Evolutionary conservation across 2,888 invertebrate genomes (phyloP), one percentile per base, ranked within the genome.

Genomic region (Drosophila cognata): DNA sequence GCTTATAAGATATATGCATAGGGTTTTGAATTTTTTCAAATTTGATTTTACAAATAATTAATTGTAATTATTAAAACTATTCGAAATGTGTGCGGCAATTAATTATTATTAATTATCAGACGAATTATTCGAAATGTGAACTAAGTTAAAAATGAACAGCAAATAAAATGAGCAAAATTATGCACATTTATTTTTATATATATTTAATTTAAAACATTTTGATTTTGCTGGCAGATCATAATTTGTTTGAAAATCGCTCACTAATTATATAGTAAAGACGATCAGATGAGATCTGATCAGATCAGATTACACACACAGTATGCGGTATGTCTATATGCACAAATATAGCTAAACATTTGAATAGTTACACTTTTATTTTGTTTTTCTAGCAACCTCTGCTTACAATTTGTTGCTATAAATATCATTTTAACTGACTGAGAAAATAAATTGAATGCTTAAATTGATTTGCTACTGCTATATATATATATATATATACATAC

Each of bases 1-100:
- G 63, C 82, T 88, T 87, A 70, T 87, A 71, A 73, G 67, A 57
- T 55, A 66, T 71, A 51, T 28, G 25, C 11, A 53, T 41, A 52
- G 28, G 28, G 28, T 38, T 48, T 56, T 35, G 25, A 53, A 55
- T 35, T 71, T 41, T 38, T 38, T 21, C 7, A 28, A 36, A 36
- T 66, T 65, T 65, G 63, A 63, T 65, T 64, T 69, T 62, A 21
- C 57, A 43, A 46, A 43, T 62, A 51, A 55, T 43, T 62, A 50
- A 28, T 50, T 1, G 4, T 25, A 73, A 38, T 67, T 36, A 33
- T n/a, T 31, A 25, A 43, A 58, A 69, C 11, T 50, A 58, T 71
- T 36, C 33, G 38, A 55, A 43, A 53, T 46, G 41, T 71, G 57
- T 50, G 73, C 74, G 72, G 51, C 74, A 77, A 51, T 51, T 38